Percentiles rank a stretch among this genome's conserved stretches.
These are phyloP conservation scores for Listrodromus nycthemerus DNA, from an alignment of 2,888 invertebrate genomes.

Conservation along the genomic window DNA sequence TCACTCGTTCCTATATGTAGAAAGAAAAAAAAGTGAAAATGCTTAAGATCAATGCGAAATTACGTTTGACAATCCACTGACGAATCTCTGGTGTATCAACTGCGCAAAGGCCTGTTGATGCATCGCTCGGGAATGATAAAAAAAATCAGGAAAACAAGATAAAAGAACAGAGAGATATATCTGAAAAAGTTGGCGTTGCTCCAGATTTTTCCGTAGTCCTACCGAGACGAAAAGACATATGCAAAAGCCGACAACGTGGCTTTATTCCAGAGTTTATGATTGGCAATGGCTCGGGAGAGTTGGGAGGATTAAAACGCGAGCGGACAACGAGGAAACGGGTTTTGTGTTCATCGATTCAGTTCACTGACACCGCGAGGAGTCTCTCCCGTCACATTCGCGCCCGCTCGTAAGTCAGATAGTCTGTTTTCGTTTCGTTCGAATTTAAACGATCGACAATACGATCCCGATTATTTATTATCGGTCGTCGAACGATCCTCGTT, in stretches of 20 bases:
- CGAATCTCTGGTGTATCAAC: constrained; percentile 19
- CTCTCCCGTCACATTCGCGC: neutral
- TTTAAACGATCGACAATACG: constrained; percentile 17
- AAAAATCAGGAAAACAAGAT: neutral
- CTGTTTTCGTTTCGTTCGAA: constrained; percentile 6
- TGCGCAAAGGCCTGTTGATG: constrained; percentile 43
- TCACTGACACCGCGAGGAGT: constrained; percentile 67
- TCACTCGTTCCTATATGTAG: neutral
- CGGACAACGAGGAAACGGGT: constrained; percentile 38
- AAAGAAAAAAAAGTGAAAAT: neutral
- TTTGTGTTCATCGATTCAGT: constrained; percentile 66
- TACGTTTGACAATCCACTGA: neutral
- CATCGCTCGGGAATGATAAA: constrained; percentile 54
- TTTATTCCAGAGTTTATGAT: constrained; percentile 65
- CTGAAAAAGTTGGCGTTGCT: constrained; percentile 57
- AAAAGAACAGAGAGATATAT: constrained; percentile 29
- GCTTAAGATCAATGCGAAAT: neutral
- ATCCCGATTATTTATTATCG: constrained; percentile 58
- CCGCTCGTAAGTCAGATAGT: neutral
- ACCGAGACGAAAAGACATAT: constrained; percentile 61
- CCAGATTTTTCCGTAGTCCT: constrained; percentile 60
- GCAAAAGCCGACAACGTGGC: constrained; percentile 61
- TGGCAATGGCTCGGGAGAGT: constrained; percentile 23
- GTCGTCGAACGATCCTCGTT: constrained; percentile 55
- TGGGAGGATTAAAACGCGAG: constrained; percentile 56